phyloP scores from a whole-genome alignment of 23 tunicate species.

The Aplidium turbinatum region DNA sequence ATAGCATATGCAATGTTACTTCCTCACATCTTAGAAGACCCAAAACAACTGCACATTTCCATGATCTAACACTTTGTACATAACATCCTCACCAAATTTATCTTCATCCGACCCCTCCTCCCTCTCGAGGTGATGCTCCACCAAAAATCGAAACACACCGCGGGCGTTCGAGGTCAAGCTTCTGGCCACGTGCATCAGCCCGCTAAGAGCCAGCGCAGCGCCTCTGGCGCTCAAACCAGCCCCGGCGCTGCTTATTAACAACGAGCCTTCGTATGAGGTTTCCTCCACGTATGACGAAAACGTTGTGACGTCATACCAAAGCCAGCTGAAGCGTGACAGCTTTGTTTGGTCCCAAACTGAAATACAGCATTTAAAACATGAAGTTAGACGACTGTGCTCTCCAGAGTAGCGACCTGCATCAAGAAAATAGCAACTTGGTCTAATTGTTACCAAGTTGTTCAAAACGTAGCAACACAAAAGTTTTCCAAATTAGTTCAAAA shows the following conservation, averaged over 20 bases:
- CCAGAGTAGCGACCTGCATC: too few relatives aligned
- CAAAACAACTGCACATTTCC: too few relatives aligned
- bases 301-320: slow-evolving; percentile 81
- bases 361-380: neutral
- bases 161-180: slow-evolving; percentile 82
- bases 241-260: slow-evolving; percentile 48
- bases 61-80: too few relatives aligned
- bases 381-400: too few relatives aligned
- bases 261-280: slow-evolving; percentile 83
- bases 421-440: too few relatives aligned
- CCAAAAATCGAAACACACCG: slow-evolving; percentile 66
- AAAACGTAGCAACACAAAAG: too few relatives aligned
- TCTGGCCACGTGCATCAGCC: slow-evolving; percentile 71
- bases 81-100: too few relatives aligned
- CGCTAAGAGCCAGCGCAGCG: slow-evolving; percentile 74
- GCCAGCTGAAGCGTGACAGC: slow-evolving; percentile 56
- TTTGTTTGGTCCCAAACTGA: slow-evolving; percentile 78
- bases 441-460: too few relatives aligned
- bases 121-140: slow-evolving; percentile 55
- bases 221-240: slow-evolving; percentile 50
- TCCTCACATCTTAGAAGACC: too few relatives aligned
- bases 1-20: too few relatives aligned
- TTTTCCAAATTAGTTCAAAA: too few relatives aligned
- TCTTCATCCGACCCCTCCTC: slow-evolving; percentile 11
- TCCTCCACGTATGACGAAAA: slow-evolving; percentile 64